phyloP scores from a whole-genome alignment of 1,140 invertebrate genomes.

The Colletes gigas region DNA sequence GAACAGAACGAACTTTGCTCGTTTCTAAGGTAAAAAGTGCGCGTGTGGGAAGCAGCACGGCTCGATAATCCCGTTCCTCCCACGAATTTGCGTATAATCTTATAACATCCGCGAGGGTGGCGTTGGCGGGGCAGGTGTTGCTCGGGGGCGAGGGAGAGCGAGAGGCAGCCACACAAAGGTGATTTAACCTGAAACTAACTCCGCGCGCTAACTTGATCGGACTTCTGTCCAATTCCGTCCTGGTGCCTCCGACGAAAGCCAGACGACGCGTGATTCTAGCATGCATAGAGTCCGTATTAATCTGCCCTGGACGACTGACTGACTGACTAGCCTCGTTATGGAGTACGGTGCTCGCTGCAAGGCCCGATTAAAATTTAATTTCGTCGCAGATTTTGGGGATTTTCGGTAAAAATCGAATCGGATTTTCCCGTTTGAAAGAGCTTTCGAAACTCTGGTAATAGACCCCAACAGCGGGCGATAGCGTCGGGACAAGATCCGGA shows the following conservation, averaged over 20 bases:
- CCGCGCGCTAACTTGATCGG: slow-evolving; percentile 56
- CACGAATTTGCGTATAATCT: slow-evolving; percentile 10
- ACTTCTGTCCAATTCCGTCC: slow-evolving; percentile 48
- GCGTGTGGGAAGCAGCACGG: not conserved
- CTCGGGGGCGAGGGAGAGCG: not conserved
- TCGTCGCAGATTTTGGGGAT: not conserved
- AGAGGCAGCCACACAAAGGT: slow-evolving; percentile 58
- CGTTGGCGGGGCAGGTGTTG: slow-evolving; percentile 8
- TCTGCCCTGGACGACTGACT: not conserved
- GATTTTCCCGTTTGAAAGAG: too few relatives aligned
- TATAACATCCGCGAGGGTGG: too few relatives aligned
- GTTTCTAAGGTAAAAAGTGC: too few relatives aligned
- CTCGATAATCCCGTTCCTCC: not conserved
- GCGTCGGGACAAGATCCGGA: too few relatives aligned
- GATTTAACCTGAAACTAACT: slow-evolving; percentile 59
- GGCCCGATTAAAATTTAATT: not conserved
- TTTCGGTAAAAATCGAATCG: too few relatives aligned
- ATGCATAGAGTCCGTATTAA: slow-evolving; percentile 10
- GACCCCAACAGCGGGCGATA: not conserved
- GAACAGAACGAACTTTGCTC: too few relatives aligned
- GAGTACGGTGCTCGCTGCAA: not conserved
- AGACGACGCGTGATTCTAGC: not conserved
- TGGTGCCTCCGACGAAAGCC: slow-evolving; percentile 1
- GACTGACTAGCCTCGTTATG: slow-evolving; percentile 7
- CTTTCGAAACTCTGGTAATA: too few relatives aligned